A percentile compares a stretch with the other conserved stretches of the same genome.
These are phyloP conservation scores for Rhea americana DNA, from an alignment of 2,113 vertebrate species.

Conservation along the genomic window DNA sequence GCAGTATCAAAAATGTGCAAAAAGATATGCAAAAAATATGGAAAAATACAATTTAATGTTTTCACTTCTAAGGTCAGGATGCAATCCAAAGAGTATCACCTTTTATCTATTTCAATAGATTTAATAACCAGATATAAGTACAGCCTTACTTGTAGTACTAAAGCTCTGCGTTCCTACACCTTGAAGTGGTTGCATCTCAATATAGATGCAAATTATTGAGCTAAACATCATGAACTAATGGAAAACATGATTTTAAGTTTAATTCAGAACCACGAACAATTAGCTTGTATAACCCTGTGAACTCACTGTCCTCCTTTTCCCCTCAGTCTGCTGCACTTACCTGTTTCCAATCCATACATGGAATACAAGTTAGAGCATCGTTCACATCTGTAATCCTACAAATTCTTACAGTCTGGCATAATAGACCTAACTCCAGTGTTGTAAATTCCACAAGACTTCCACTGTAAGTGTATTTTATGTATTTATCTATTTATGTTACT, in stretches of 20 bases:
- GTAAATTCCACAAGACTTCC: not conserved
- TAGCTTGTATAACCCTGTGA: not conserved
- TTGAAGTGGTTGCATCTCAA: not conserved
- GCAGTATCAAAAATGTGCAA: not conserved
- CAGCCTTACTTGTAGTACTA: not conserved
- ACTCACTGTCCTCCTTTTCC: not conserved
- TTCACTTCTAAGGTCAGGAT: not conserved
- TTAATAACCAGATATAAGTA: not conserved
- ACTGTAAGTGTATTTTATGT: not conserved
- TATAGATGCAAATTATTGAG: rapidly evolving
- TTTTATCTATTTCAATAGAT: rapidly evolving
- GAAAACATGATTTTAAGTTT: not conserved
- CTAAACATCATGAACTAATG: not conserved
- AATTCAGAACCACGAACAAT: not conserved
- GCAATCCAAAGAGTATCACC: not conserved
- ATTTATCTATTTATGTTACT: not conserved
- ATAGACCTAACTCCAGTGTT: not conserved
- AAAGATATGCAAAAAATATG: not conserved
- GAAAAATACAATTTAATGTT: not conserved
- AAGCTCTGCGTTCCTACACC: not conserved
- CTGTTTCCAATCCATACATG: not conserved
- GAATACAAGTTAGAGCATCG: not conserved
- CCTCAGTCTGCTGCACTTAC: conserved; percentile 21
- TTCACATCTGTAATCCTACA: not conserved
- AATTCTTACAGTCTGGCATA: not conserved